Percentiles rank a stretch among this genome's conserved stretches.
Conservation (phyloP, 2,113 vertebrate genomes). For the Strix uralensis region DNA sequence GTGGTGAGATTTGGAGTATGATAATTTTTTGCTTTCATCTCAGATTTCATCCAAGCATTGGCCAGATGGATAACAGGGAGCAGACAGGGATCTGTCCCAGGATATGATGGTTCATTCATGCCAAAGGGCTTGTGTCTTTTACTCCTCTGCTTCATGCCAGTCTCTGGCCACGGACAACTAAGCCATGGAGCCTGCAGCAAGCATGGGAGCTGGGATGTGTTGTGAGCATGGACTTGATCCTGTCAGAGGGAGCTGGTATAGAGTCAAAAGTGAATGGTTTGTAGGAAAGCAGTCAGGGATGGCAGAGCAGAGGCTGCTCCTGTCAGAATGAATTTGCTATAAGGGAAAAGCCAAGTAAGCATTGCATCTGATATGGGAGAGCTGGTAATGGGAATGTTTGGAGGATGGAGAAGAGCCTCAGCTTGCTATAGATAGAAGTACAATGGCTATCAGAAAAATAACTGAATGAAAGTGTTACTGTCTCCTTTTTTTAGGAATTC, state of each 20-base stretch:
- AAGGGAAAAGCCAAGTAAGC: background rate
- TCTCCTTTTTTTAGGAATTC: background rate
- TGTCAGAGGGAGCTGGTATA: background rate
- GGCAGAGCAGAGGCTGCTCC: background rate
- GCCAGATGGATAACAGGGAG: background rate
- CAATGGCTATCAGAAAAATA: background rate
- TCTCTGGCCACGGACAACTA: background rate
- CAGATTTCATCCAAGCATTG: background rate
- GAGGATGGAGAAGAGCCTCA: background rate
- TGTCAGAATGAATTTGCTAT: background rate
- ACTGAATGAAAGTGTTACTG: background rate
- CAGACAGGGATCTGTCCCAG: background rate
- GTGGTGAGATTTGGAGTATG: background rate
- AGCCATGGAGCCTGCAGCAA: background rate
- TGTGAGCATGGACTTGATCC: background rate
- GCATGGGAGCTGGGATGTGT: background rate
- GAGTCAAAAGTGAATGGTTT: background rate
- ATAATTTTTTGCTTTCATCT: conserved; percentile 44
- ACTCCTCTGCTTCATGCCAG: background rate
- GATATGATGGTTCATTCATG: background rate
- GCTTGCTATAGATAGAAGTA: background rate
- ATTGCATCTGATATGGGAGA: background rate
- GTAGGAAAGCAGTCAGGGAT: background rate
- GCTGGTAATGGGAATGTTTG: background rate
- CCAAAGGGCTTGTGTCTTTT: background rate